Conservation (phyloP, 30 jellyfish, hydroid and myxozoan genomes). For the Sanderia malayensis region DNA sequence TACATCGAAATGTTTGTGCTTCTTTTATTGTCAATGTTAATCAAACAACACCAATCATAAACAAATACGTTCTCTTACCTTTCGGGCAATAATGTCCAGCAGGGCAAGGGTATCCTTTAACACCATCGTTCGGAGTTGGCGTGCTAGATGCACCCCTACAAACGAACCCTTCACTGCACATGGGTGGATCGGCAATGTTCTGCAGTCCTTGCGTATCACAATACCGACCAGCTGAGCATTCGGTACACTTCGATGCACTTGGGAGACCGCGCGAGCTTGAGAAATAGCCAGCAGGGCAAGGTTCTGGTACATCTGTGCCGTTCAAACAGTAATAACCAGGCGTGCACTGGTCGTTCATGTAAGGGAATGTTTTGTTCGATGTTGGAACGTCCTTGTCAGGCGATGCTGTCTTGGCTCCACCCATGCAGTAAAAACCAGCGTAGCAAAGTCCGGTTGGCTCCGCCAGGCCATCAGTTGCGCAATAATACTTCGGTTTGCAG, state of each 20-base stretch:
- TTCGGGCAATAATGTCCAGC: conserved; percentile 88
- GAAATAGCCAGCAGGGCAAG: conserved; percentile 92
- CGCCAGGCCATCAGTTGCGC: conserved; percentile 73
- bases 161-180: conserved; percentile 86
- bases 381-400: conserved; percentile 69
- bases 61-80: no score
- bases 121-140: conserved; percentile 86
- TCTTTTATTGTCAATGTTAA: no score
- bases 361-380: conserved; percentile 70
- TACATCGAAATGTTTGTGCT: no score
- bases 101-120: conserved; percentile 89
- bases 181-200: conserved; percentile 82
- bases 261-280: conserved; percentile 74
- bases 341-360: conserved; percentile 85
- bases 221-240: conserved; percentile 94
- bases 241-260: conserved; percentile 60
- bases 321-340: conserved; percentile 86
- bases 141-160: conserved; percentile 76
- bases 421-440: conserved; percentile 86
- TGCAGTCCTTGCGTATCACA: conserved; percentile 81
- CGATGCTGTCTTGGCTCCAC: conserved; percentile 80
- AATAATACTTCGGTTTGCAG: conserved; percentile 70
- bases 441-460: conserved; percentile 85
- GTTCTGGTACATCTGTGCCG: conserved; percentile 91
- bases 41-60: no score